Conservation (phyloP, 2,797 vertebrate genomes). For the Hemibagrus guttatus region DNA sequence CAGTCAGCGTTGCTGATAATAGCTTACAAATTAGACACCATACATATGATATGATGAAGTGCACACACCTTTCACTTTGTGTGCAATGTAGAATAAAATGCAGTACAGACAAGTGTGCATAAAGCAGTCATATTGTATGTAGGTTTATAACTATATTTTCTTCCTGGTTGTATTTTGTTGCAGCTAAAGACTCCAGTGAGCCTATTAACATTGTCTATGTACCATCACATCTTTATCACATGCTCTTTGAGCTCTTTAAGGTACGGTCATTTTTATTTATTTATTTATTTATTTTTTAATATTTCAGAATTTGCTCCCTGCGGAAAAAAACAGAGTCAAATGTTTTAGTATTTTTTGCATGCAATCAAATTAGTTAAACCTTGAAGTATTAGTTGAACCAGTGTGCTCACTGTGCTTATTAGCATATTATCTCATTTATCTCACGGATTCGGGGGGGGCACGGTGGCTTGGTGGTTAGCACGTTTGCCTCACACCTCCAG, state of each 20-base stretch:
- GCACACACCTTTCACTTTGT: not conserved
- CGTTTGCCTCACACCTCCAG: too few species aligned
- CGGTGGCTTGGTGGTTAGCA: too few species aligned
- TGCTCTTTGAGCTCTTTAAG: constrained; percentile 99
- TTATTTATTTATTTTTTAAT: not conserved
- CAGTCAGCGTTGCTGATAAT: constrained; percentile 21
- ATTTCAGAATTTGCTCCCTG: not conserved
- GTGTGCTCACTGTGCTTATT: not conserved
- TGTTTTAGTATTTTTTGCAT: not conserved
- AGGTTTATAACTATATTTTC: not conserved
- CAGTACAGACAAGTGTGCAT: not conserved
- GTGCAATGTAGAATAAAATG: not conserved
- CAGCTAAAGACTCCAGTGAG: constrained; percentile 82
- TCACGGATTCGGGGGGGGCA: too few species aligned
- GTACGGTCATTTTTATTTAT: constrained; percentile 64
- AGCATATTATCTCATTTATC: not conserved
- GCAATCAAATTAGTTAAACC: not conserved
- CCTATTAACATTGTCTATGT: constrained; percentile 92
- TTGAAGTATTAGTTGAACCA: not conserved
- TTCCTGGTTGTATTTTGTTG: constrained; percentile 45
- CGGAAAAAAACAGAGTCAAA: not conserved
- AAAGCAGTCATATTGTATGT: not conserved
- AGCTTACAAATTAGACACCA: constrained; percentile 39
- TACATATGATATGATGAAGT: not conserved
- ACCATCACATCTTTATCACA: constrained; percentile 97